These are phyloP conservation scores for Oreocharis arfaki DNA, from an alignment of 2,113 vertebrate species.

Conservation along the genomic window DNA sequence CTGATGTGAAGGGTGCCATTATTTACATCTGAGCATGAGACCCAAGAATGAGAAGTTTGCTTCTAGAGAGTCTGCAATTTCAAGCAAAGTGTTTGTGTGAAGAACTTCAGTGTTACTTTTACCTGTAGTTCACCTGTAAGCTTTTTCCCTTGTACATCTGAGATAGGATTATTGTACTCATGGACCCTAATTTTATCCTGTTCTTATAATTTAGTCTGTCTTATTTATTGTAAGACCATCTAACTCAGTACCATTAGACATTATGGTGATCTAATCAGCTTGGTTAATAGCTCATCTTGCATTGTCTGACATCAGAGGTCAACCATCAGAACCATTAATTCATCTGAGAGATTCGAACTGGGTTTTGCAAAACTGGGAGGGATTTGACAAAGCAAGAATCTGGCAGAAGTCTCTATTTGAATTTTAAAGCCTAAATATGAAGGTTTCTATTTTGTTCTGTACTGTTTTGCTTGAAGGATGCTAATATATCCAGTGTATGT, in stretches of 20 bases:
- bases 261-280: neutral
- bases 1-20: neutral
- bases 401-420: neutral
- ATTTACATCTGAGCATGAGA: conserved; percentile 2
- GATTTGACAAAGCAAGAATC: neutral
- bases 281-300: conserved; percentile 7
- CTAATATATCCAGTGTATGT: neutral
- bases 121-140: neutral
- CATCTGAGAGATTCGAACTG: neutral
- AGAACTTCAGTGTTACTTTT: neutral
- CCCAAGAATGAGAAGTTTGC: conserved; percentile 3
- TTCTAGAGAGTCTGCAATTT: neutral
- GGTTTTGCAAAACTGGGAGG: conserved; percentile 1
- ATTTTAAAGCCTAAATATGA: neutral
- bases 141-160: neutral
- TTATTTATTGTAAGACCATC: neutral
- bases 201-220: neutral
- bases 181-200: neutral
- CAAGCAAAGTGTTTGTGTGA: neutral
- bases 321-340: conserved; percentile 51
- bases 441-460: conserved; percentile 34
- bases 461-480: neutral
- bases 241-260: neutral
- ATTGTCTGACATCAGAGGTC: neutral
- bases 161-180: neutral